Evolutionary conservation across 2,797 vertebrate genomes (phyloP), one percentile per base, ranked within the genome.

Genomic region (Phrynocephalus guinanensis): DNA sequence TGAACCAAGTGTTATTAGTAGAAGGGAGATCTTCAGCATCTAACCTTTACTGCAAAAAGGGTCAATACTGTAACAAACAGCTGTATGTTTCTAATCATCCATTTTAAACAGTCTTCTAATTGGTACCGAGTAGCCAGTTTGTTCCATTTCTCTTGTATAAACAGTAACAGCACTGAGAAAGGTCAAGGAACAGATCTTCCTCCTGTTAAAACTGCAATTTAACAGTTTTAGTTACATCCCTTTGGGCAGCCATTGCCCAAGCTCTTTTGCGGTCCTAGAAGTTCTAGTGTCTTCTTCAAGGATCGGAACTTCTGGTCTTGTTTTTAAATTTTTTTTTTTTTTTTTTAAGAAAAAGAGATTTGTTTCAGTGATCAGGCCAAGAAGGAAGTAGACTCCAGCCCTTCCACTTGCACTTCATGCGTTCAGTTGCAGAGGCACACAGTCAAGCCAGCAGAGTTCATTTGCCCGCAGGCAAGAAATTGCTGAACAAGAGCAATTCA

Each of bases 1-100:
- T 92, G 88, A 94, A 88, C 93, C 75, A 91, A 89, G 90, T 90
- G 56, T 83, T 92, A 94, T 94, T 91, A 93, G 90, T 15, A 90
- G 91, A 22, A 91, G 91, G 93, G 91, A 84, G 1, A 82, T 88
- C 88, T 92, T 50, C 52, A 93, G 83, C 92, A 89, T 67, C 85
- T 7, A 91, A 93, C 85, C 79, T 30, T 28, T 84, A 84, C 44
- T 30, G 70, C 68, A 38, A 26, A 81, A 73, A 67, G 83, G 10
- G 1, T 91, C 92, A 91, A 91, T 90, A 88, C 52, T 93, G 92
- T 90, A 93, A 90, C 71, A 93, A 90, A 91, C 90, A 70, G n/a
- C 3, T 56, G 87, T 92, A 93, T 90, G 90, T 91, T 89, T 87
- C 81, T 93, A 91, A 87, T 91, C 83, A 79, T 85, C 16, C 78